phyloP scores from a whole-genome alignment of 1,140 invertebrate species.

The Neotoxoptera formosana region DNA sequence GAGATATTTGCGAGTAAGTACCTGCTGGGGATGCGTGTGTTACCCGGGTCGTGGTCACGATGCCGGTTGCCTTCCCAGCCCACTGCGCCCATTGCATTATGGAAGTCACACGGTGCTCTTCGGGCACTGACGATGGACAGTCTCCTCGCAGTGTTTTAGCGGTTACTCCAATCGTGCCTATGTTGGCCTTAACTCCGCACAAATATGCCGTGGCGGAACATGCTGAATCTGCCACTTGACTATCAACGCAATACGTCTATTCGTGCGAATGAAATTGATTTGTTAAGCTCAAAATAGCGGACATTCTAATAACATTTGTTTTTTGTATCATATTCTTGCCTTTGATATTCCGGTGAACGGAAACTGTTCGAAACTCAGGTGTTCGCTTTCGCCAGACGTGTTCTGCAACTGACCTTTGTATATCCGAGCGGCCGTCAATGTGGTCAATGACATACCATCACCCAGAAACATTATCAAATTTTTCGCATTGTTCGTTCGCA shows the following conservation, averaged over 20 bases:
- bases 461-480: conserved; percentile 80
- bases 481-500: conserved; percentile 66
- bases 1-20: conserved; percentile 79
- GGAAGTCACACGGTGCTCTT: conserved; percentile 70
- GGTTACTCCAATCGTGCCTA: conserved; percentile 75
- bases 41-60: conserved; percentile 73
- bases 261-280: background rate
- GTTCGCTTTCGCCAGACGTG: conserved; percentile 70
- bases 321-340: conserved; percentile 65
- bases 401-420: conserved; percentile 70
- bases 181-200: conserved; percentile 82
- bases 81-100: conserved; percentile 78
- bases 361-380: conserved; percentile 79
- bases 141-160: conserved; percentile 69
- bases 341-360: conserved; percentile 77
- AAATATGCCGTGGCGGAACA: conserved; percentile 84
- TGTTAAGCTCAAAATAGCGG: background rate
- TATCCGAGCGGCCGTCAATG: conserved; percentile 74
- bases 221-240: conserved; percentile 83
- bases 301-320: background rate
- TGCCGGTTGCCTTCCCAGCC: conserved; percentile 76
- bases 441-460: conserved; percentile 79
- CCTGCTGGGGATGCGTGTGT: conserved; percentile 92
- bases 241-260: conserved; percentile 85
- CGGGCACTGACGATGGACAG: conserved; percentile 68